Base-by-base conservation (phyloP, 2,113 vertebrate species). In the Brachionichthys hirsutus region DNA sequence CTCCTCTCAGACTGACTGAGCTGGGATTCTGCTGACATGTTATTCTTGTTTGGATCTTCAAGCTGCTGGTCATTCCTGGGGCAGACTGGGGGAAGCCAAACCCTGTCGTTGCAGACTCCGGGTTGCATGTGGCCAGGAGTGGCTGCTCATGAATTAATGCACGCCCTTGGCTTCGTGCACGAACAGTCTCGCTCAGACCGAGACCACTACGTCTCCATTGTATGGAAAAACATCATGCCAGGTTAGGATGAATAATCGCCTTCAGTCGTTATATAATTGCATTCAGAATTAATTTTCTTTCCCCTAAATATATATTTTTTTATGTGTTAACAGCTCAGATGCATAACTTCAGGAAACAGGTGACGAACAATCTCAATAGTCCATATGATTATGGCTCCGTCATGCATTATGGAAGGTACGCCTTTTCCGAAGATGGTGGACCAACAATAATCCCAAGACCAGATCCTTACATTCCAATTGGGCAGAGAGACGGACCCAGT, bases 11-110 rank as follows among this genome's bases (percentile, higher is more conserved):
- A 30, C 8, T 30, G 8, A 30, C 24, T 56, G 46, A 10, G 18
- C 14, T n/a, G 11, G 35, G 20, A 7, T 47, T 42, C 34, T 45
- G 12, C 17, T 60, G 45, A 19, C 17, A 10, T 20, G 9, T 30
- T 5, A 16, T 51, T 38, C 53, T 7, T 65, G 4, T 48, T 59
- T 9, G 57, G 11, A 20, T 1, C 16, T 76, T 49, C 17, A 54
- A 94, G 93, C 11, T 94, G 93, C 86, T 93, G 92, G 92, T 94
- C 94, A 1, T 87, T 90, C 67, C 85, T 94, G 56, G 94, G 93
- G 10, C 90, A 73, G 85, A 88, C 85, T 5, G 93, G 93, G 65
- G 93, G 93, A 55, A 81, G 80, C 22, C 94, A 95, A 82, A 76
- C 68, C 3, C 62, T 95, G 43, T 94, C 92, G 13, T 86, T 93